phyloP scores from a whole-genome alignment of 2,888 invertebrate species.

The Drosophila infuscata region DNA sequence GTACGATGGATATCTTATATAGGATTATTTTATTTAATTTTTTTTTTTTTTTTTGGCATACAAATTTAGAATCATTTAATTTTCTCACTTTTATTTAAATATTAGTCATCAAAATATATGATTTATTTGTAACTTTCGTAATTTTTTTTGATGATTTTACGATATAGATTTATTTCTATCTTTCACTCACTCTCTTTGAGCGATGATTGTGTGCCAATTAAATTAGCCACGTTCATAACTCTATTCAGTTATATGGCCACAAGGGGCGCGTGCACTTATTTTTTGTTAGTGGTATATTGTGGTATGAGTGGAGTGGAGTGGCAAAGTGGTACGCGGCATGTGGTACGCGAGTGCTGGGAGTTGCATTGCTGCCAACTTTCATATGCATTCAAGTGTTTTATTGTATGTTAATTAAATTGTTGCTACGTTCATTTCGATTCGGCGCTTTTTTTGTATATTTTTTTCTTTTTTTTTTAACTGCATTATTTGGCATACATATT shows the following conservation, averaged over 20 bases:
- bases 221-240: slow-evolving; percentile 48
- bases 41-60: too few relatives aligned
- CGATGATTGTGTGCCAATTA: slow-evolving; percentile 35
- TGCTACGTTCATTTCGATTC: slow-evolving; percentile 54
- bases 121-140: not conserved
- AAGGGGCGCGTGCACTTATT: slow-evolving; percentile 27
- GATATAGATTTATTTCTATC: not conserved
- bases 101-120: not conserved
- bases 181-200: not conserved
- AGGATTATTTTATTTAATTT: too few relatives aligned
- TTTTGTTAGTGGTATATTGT: slow-evolving; percentile 23
- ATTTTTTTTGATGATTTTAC: not conserved
- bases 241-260: slow-evolving; percentile 39
- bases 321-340: slow-evolving; percentile 30
- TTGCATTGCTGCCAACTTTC: slow-evolving; percentile 72
- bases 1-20: too few relatives aligned
- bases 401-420: slow-evolving; percentile 77
- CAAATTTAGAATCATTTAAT: not conserved
- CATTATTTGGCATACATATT: slow-evolving; percentile 76
- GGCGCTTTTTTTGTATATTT: slow-evolving; percentile 17
- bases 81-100: not conserved
- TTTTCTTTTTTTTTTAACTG: slow-evolving; percentile 20
- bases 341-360: slow-evolving; percentile 21
- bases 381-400: slow-evolving; percentile 76
- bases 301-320: slow-evolving; percentile 30